phyloP scores from a whole-genome alignment of 2,797 vertebrate species.

The Dermochelys coriacea region DNA sequence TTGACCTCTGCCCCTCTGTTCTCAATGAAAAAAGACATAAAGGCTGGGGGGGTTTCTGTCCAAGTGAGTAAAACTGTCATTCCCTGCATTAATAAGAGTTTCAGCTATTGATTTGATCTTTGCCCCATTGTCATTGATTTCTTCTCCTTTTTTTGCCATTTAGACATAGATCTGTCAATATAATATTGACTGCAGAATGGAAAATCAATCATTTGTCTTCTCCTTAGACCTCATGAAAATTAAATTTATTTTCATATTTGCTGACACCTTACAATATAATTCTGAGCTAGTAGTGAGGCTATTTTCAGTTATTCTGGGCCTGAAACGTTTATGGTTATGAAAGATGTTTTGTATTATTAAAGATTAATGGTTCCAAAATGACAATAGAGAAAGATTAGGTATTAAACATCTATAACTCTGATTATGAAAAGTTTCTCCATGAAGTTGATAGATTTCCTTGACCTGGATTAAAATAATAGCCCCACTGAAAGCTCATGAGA shows the following conservation, averaged over 20 bases:
- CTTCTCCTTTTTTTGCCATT: constrained; percentile 64
- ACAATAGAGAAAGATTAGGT: neutral
- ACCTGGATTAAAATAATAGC: neutral
- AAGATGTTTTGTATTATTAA: neutral
- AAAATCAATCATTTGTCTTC: constrained; percentile 70
- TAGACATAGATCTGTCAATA: constrained; percentile 60
- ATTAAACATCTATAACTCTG: neutral
- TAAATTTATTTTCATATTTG: constrained; percentile 50
- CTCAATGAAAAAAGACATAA: constrained; percentile 61
- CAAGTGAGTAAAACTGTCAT: constrained; percentile 75
- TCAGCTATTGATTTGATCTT: constrained; percentile 73
- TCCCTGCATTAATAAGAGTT: constrained; percentile 72
- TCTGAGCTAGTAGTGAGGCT: constrained; percentile 3
- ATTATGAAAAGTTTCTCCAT: neutral
- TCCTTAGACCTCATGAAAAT: constrained; percentile 35
- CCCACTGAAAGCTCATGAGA: neutral
- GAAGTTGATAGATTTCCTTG: neutral
- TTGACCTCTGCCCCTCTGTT: constrained; percentile 76
- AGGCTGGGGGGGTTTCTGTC: constrained; percentile 35
- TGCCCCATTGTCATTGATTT: constrained; percentile 55
- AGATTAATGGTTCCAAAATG: constrained; percentile 3
- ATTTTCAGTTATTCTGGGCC: neutral
- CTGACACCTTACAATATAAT: constrained; percentile 27
- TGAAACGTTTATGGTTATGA: constrained; percentile 24
- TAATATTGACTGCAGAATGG: constrained; percentile 63